A percentile compares a stretch with the other conserved stretches of the same genome.
Evolutionary conservation across 2,797 vertebrate species (phyloP).

Genomic region (Pogoniulus pusillus): DNA sequence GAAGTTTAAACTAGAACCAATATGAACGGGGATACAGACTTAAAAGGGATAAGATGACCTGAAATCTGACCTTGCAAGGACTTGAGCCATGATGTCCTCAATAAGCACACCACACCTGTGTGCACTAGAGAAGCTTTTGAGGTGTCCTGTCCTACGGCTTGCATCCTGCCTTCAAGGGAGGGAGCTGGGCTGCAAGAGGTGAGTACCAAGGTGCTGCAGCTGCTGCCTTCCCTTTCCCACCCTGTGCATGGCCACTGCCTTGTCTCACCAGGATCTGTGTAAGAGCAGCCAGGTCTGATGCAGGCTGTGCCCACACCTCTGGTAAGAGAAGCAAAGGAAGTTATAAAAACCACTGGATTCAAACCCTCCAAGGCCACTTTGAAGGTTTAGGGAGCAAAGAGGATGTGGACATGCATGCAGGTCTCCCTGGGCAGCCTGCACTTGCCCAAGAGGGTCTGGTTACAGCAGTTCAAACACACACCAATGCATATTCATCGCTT

Average conservation of each 20-base stretch:
- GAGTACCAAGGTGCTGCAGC: accelerated
- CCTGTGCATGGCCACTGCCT: accelerated
- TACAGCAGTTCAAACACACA: too few relatives aligned
- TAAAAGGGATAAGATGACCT: not conserved
- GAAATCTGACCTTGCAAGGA: not conserved
- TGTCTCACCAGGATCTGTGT: accelerated
- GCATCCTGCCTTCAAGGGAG: too few relatives aligned
- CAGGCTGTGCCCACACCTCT: not conserved
- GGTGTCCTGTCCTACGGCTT: not conserved
- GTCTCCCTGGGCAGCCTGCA: too few relatives aligned
- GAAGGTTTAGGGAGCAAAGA: too few relatives aligned
- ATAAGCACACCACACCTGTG: accelerated
- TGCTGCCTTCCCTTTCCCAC: not conserved
- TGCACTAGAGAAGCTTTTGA: too few relatives aligned
- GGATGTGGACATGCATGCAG: too few relatives aligned
- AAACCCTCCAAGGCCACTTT: too few relatives aligned
- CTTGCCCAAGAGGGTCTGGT: too few relatives aligned
- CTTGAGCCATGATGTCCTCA: accelerated
- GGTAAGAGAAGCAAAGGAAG: too few relatives aligned
- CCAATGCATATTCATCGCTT: too few relatives aligned
- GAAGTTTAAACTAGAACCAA: too few relatives aligned
- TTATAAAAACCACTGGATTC: too few relatives aligned
- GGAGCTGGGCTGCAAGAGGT: accelerated
- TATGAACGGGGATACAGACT: not conserved
- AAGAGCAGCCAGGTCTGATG: accelerated